Evolutionary conservation across 1,140 invertebrate species (phyloP).

Genomic region (Heliconius hermathena): DNA sequence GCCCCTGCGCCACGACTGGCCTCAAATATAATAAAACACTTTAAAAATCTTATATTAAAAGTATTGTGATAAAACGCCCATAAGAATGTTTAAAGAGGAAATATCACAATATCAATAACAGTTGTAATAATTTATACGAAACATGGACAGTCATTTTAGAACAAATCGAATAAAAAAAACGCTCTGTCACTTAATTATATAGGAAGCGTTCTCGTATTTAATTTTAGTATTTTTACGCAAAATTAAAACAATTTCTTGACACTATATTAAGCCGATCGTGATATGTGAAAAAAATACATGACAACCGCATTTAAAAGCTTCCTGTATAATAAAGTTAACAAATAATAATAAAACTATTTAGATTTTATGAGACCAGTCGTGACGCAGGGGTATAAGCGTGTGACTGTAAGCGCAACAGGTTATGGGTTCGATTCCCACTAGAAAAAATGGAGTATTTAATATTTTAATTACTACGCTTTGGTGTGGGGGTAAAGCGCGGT

Average conservation of each 20-base stretch:
- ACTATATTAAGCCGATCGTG: conserved; percentile 6
- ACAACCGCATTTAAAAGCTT: conserved; percentile 35
- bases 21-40: neutral
- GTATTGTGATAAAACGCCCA: neutral
- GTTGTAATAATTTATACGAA: neutral
- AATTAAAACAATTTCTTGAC: conserved; percentile 33
- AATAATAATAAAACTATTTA: conserved; percentile 33
- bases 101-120: neutral
- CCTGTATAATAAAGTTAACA: conserved; percentile 40
- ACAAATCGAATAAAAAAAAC: conserved; percentile 21
- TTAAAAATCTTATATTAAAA: neutral
- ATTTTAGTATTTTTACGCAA: conserved; percentile 28
- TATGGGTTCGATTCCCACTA: too few relatives aligned
- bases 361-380: too few relatives aligned
- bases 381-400: too few relatives aligned
- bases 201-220: conserved; percentile 30
- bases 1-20: too few relatives aligned
- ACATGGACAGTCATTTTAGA: conserved; percentile 4
- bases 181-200: conserved; percentile 33
- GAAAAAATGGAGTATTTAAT: too few relatives aligned
- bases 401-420: too few relatives aligned
- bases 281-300: conserved; percentile 25
- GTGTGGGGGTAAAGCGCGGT: too few relatives aligned
- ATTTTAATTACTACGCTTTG: too few relatives aligned
- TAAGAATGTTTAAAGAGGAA: neutral